These are phyloP conservation scores for Alcis repandata DNA, from an alignment of 2,888 invertebrate genomes.

Conservation along the genomic window DNA sequence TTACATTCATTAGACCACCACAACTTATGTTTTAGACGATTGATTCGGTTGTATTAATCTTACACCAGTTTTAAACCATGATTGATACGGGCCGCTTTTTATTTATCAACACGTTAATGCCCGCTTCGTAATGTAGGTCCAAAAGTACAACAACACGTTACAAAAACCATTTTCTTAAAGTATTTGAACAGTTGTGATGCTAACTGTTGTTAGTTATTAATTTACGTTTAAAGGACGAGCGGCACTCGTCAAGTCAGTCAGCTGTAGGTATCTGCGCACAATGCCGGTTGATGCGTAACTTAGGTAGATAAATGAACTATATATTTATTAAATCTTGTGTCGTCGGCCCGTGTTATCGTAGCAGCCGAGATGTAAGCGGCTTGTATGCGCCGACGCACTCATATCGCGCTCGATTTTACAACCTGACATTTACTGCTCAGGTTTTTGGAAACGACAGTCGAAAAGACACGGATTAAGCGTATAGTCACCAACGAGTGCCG, in stretches of 20 bases:
- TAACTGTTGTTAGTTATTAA: slow-evolving; percentile 41
- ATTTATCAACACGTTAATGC: slow-evolving; percentile 25
- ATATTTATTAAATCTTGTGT: slow-evolving; percentile 76
- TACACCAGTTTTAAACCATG: slow-evolving; percentile 30
- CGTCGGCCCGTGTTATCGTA: slow-evolving; percentile 80
- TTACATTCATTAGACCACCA: slow-evolving; percentile 37
- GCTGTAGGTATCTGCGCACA: slow-evolving; percentile 53
- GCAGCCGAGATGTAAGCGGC: slow-evolving; percentile 75
- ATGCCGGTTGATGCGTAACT: slow-evolving; percentile 67
- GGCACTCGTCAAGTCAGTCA: slow-evolving; percentile 39
- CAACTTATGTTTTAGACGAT: slow-evolving; percentile 29
- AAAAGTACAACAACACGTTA: slow-evolving; percentile 8
- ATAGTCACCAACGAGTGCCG: slow-evolving; percentile 68
- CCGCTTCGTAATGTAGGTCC: slow-evolving; percentile 5
- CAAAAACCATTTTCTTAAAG: slow-evolving; percentile 14
- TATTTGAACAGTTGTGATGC: slow-evolving; percentile 42
- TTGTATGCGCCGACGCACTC: slow-evolving; percentile 69
- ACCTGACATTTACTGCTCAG: slow-evolving; percentile 77
- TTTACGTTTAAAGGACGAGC: slow-evolving; percentile 49
- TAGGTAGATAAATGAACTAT: slow-evolving; percentile 77
- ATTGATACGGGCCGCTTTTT: slow-evolving; percentile 30
- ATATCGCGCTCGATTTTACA: slow-evolving; percentile 76
- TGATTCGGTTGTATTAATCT: slow-evolving; percentile 32
- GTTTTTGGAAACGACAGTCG: slow-evolving; percentile 78
- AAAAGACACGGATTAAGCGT: slow-evolving; percentile 73